Evolutionary conservation across 2,797 vertebrate genomes (phyloP).

Genomic region (Sylvilagus floridanus): DNA sequence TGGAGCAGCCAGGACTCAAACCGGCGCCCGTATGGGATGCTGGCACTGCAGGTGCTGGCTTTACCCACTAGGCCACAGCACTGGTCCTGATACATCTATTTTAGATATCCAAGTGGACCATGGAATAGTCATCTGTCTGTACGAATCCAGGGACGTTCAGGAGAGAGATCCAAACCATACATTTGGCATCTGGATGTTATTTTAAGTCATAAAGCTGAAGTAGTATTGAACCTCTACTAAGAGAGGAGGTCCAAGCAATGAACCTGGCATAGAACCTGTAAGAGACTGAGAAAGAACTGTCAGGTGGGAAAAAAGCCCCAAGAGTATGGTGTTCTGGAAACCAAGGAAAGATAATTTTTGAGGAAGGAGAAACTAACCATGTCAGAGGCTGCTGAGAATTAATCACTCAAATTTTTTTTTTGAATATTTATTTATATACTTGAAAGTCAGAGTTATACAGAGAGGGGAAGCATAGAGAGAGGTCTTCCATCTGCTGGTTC

Average conservation of each 20-base stretch:
- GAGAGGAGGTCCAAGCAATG: neutral
- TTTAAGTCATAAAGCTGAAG: neutral
- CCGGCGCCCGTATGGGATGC: no score
- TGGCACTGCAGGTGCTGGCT: no score
- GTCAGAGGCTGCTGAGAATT: neutral
- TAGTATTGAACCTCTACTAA: neutral
- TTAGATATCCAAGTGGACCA: neutral
- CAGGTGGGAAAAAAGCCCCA: no score
- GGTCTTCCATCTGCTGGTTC: no score
- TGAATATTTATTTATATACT: no score
- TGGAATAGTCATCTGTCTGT: neutral
- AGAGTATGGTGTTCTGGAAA: neutral
- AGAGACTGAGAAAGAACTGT: neutral
- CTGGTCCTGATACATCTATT: neutral
- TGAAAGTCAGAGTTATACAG: no score
- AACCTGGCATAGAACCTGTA: neutral
- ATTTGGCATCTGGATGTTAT: neutral
- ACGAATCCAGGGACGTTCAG: neutral
- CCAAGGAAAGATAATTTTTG: neutral
- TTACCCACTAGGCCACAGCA: no score
- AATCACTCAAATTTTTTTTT: no score
- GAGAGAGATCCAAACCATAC: neutral
- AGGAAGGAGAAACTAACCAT: neutral
- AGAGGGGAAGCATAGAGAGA: no score
- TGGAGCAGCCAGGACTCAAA: no score